Conservation (phyloP, 2,113 vertebrate species). For the Tragelaphus buxtoni region DNA sequence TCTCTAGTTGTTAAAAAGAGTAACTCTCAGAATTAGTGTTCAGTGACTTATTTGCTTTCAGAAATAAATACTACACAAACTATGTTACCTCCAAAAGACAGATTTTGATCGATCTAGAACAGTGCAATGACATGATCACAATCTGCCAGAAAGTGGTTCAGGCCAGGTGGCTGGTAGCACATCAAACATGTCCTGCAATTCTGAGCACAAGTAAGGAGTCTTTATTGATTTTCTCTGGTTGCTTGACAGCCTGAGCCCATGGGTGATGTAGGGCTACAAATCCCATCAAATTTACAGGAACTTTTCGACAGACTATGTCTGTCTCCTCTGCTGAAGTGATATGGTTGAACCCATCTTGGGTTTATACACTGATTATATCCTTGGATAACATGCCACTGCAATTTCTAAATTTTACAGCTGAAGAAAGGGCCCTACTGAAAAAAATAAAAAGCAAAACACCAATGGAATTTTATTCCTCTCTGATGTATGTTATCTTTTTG, state of each 20-base stretch:
- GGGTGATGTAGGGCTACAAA: conserved; percentile 13
- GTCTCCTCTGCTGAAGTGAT: neutral
- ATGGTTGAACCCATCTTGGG: neutral
- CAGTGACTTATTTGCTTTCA: neutral
- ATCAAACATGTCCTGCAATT: neutral
- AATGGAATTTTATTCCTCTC: neutral
- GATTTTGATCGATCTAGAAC: conserved; percentile 7
- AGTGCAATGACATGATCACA: neutral
- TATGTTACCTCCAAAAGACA: neutral
- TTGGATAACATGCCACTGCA: neutral
- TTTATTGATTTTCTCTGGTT: conserved; percentile 49
- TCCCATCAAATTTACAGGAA: conserved; percentile 21
- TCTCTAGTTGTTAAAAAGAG: neutral
- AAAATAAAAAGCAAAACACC: neutral
- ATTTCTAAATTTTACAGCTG: neutral
- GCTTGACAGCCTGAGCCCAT: conserved; percentile 19
- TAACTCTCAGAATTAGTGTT: neutral
- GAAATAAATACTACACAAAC: conserved; percentile 14
- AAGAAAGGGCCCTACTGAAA: neutral
- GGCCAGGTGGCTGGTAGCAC: neutral
- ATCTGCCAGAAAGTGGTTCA: neutral
- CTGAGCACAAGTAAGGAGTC: neutral
- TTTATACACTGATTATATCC: conserved; percentile 11
- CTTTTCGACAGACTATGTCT: neutral
- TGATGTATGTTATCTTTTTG: neutral